Conservation (phyloP, 2,797 vertebrate genomes). For the Chelonia mydas region DNA sequence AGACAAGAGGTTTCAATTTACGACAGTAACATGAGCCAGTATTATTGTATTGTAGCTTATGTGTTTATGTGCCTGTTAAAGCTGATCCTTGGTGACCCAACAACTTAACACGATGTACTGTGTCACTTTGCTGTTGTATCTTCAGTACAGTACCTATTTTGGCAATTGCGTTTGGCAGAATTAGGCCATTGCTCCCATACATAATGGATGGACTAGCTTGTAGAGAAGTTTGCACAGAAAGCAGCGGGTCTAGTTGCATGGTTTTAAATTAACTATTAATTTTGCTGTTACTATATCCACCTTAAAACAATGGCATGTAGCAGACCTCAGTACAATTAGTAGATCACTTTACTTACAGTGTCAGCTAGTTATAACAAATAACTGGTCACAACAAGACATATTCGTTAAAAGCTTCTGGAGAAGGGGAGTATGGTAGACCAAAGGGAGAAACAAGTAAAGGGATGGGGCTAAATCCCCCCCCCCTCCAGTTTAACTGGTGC, state of each 20-base stretch:
- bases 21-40: background rate
- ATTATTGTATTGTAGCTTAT: background rate
- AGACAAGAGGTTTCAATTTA: background rate
- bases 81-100: slow-evolving; percentile 4
- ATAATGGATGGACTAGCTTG: slow-evolving; percentile 60
- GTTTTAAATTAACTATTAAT: slow-evolving; percentile 73
- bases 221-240: slow-evolving; percentile 30
- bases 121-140: fast-evolving
- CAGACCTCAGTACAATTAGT: fast-evolving
- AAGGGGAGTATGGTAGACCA: background rate
- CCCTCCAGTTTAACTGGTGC: background rate
- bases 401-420: background rate
- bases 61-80: fast-evolving
- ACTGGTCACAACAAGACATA: fast-evolving
- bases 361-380: background rate
- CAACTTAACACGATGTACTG: background rate
- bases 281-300: slow-evolving; percentile 39
- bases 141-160: background rate
- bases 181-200: slow-evolving; percentile 15
- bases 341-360: background rate
- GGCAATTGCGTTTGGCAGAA: background rate
- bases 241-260: slow-evolving; percentile 5
- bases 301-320: background rate
- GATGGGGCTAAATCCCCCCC: background rate
- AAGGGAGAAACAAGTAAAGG: background rate